These are phyloP conservation scores for Darevskia mixta DNA, from an alignment of 2,797 vertebrate genomes.

Conservation along the genomic window DNA sequence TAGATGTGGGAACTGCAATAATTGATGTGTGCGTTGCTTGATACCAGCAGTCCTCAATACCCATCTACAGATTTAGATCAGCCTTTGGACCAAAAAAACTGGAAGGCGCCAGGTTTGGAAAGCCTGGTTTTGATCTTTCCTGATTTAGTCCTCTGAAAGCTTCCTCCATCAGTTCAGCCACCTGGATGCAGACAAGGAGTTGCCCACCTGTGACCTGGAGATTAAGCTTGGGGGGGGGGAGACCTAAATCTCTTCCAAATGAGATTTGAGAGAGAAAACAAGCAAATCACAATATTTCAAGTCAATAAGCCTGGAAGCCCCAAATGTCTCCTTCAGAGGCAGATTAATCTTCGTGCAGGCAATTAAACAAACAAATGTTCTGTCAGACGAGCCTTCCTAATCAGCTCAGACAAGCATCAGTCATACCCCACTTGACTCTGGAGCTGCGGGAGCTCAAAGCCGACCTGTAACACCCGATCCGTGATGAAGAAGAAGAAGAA, in stretches of 20 bases:
- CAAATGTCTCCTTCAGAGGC: background rate
- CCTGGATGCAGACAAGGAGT: background rate
- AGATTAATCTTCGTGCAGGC: background rate
- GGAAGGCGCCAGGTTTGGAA: too few relatives aligned
- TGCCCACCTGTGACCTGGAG: background rate
- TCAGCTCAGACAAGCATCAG: background rate
- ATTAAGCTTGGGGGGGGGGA: background rate
- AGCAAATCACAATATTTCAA: constrained; percentile 7
- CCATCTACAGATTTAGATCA: too few relatives aligned
- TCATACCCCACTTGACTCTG: background rate
- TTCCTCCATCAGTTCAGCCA: background rate
- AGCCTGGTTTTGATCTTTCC: background rate
- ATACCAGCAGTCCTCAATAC: background rate
- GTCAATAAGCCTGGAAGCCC: background rate
- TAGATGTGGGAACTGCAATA: background rate
- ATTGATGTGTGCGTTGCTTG: background rate
- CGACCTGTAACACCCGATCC: too few relatives aligned
- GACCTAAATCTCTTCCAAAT: background rate
- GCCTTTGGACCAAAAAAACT: too few relatives aligned
- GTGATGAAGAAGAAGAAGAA: too few relatives aligned
- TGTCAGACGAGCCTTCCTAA: background rate
- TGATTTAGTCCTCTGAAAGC: background rate
- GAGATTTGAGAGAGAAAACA: background rate
- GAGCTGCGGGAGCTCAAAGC: too few relatives aligned
- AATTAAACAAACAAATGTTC: background rate